Evolutionary conservation across 2,888 invertebrate species (phyloP).

Genomic region (Acleris literana): DNA sequence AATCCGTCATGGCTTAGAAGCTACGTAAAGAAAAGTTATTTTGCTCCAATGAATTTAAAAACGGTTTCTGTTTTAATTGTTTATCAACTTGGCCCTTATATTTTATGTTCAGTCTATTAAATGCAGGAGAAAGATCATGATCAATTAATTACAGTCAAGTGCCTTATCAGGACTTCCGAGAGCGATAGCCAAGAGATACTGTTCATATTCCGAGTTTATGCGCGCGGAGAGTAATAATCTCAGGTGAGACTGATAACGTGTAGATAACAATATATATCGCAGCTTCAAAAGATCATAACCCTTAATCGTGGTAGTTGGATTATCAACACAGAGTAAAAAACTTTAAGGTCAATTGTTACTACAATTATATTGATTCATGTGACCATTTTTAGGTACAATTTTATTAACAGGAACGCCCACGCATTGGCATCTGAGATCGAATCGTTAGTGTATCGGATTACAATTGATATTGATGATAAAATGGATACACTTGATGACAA

Average conservation of each 20-base stretch:
- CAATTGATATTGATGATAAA: background rate
- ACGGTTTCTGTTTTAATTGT: background rate
- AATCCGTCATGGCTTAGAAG: too few relatives aligned
- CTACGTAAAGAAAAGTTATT: too few relatives aligned
- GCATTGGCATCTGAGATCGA: background rate
- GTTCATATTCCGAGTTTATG: constrained; percentile 11
- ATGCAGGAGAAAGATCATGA: background rate
- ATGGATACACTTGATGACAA: background rate
- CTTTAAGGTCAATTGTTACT: background rate
- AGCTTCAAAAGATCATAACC: background rate
- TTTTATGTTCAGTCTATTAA: too few relatives aligned
- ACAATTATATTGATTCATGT: too few relatives aligned
- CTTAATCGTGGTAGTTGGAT: background rate
- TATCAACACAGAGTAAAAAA: too few relatives aligned
- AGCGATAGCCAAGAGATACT: constrained; percentile 9
- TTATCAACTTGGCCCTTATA: too few relatives aligned
- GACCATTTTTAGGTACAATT: background rate
- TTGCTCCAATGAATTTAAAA: too few relatives aligned
- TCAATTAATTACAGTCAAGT: background rate
- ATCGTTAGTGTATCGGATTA: background rate
- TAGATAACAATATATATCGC: constrained; percentile 8
- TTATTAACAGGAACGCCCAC: constrained; percentile 1
- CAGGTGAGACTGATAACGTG: constrained; percentile 12
- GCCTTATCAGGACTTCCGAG: background rate
- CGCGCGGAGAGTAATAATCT: constrained; percentile 1